Evolutionary conservation across 2,113 vertebrate species (phyloP).

Genomic region (Uria aalge): DNA sequence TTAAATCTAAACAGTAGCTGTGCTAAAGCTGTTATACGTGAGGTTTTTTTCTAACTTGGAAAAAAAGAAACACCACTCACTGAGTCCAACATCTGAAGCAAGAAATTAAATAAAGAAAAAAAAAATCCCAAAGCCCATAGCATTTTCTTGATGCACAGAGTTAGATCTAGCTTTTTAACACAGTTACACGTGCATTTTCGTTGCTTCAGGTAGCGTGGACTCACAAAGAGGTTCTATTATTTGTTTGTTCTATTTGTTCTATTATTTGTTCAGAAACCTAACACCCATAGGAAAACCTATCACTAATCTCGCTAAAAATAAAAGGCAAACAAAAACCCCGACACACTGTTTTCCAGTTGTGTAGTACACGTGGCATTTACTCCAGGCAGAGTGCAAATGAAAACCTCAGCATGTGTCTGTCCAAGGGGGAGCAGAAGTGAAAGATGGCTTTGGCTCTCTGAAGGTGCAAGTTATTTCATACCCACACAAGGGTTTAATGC

Average conservation of each 20-base stretch:
- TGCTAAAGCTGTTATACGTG: not conserved
- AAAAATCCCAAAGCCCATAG: not conserved
- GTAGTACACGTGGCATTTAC: not conserved
- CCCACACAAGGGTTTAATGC: not conserved
- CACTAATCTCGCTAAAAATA: not conserved
- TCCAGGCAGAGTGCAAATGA: not conserved
- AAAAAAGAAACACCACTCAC: not conserved
- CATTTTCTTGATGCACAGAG: not conserved
- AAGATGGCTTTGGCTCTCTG: not conserved
- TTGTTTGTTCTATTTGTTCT: not conserved
- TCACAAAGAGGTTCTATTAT: not conserved
- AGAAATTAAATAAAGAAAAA: not conserved
- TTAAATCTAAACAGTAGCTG: not conserved
- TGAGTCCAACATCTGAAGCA: not conserved
- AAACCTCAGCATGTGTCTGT: not conserved
- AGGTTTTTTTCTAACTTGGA: not conserved
- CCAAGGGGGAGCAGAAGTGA: not conserved
- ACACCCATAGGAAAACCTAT: not conserved
- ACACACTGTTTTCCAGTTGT: not conserved
- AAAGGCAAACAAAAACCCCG: not conserved
- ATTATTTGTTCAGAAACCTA: not conserved
- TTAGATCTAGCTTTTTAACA: not conserved
- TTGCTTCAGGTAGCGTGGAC: not conserved
- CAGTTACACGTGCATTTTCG: not conserved
- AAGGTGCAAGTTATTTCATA: not conserved